Base-by-base conservation (phyloP, 2,797 vertebrate species). In the Rousettus madagascariensis region DNA sequence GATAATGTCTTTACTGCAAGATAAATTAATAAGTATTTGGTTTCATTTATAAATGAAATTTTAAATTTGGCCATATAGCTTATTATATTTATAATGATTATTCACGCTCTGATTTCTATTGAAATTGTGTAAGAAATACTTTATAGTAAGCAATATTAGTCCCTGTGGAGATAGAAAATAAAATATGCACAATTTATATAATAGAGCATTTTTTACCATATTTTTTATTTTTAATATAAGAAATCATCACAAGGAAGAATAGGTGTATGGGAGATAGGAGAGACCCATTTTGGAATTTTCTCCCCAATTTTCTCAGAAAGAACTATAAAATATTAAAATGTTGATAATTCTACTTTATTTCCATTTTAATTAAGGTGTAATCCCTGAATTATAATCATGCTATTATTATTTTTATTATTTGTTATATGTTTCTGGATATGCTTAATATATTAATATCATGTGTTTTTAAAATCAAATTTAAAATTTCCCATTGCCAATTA, bases 11-110 rank as follows among this genome's bases (percentile, higher is more conserved):
- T 89, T 89, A 78, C 8, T 80, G 8, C 53, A 84, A 80, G 24
- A 16, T 85, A 95, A 87, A 90, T 77, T 84, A 10, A 19, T 68
- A 92, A 53, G 0, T 38, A 78, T 36, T 11, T 65, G 71, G 6
- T 77, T 90, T 87, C 17, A 80, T 78, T 86, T 87, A 63, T n/a
- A 89, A 91, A 65, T 66, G 1, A 87, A 65, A 57, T 59, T 79
- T 91, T 38, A n/a, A 61, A 90, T 63, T 46, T 79, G 8, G 69
- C 13, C 22, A 83, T 43, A 43, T 90, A 38, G 1, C 16, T 71
- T 68, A 57, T 68, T 95, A 1, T 68, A 19, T 59, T 95, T 49
- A 71, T 65, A 3, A 30, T 24, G 26, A 61, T 65, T 96, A 61
- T 46, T 86, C 4, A 79, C 7, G 10, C 2, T 83, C 10, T 57